Evolutionary conservation across 2,888 invertebrate species (phyloP).

Genomic region (Glyphotaelius pellucidus): DNA sequence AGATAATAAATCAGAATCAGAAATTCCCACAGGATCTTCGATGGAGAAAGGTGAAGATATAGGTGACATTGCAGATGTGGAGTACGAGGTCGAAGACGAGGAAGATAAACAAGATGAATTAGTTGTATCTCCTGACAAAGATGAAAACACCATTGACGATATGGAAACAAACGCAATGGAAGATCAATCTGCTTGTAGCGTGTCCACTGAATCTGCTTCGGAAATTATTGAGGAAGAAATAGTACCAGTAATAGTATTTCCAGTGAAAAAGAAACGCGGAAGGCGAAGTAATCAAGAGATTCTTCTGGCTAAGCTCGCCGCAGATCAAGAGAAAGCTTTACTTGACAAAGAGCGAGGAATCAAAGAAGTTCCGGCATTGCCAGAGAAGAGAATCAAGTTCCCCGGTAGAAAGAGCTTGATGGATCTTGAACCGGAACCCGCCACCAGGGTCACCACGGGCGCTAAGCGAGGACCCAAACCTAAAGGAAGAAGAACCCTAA

Average conservation of each 20-base stretch:
- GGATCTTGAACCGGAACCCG: not conserved
- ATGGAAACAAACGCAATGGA: not conserved
- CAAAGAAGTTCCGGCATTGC: not conserved
- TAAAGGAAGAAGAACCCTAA: not conserved
- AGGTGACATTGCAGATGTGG: conserved; percentile 30
- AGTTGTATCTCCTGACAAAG: not conserved
- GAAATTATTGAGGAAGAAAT: not conserved
- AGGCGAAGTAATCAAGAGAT: conserved; percentile 13
- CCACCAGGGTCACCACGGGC: not conserved
- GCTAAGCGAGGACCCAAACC: not conserved
- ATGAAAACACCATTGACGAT: conserved; percentile 12
- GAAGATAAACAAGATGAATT: not conserved
- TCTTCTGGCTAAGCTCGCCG: not conserved
- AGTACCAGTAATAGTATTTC: not conserved
- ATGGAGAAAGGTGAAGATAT: conserved; percentile 8
- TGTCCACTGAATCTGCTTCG: not conserved
- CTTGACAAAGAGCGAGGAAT: not conserved
- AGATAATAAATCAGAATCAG: conserved; percentile 39
- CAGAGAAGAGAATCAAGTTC: conserved; percentile 10
- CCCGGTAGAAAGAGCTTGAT: not conserved
- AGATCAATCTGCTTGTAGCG: conserved; percentile 5
- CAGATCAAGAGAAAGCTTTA: not conserved
- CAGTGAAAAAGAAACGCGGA: conserved; percentile 32
- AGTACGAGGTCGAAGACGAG: not conserved
- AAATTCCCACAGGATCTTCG: not conserved